These are phyloP conservation scores for Drosophila leontia DNA, from an alignment of 1,140 invertebrate genomes.

Conservation along the genomic window DNA sequence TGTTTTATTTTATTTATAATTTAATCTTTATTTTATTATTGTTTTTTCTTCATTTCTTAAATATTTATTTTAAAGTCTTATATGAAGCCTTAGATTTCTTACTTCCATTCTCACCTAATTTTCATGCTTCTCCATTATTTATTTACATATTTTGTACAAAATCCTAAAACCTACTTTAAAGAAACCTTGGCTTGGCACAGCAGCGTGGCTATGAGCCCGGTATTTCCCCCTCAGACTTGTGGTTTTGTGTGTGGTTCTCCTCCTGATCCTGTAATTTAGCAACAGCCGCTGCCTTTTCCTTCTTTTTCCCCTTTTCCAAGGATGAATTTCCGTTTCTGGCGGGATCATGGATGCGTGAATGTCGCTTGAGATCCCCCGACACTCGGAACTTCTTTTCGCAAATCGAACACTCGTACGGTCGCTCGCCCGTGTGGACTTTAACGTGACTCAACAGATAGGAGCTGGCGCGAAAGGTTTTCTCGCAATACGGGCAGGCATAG, in stretches of 20 bases:
- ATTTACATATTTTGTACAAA: conserved; percentile 25
- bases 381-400: conserved; percentile 94
- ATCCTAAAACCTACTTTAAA: conserved; percentile 23
- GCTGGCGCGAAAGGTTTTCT: conserved; percentile 93
- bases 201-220: conserved; percentile 63
- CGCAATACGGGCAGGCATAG: conserved; percentile 94
- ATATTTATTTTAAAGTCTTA: conserved; percentile 5
- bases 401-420: conserved; percentile 91
- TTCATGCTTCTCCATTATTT: neutral
- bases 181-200: conserved; percentile 73
- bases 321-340: neutral
- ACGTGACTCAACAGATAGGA: conserved; percentile 94
- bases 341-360: conserved; percentile 91
- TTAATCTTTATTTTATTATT: no score
- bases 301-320: conserved; percentile 7
- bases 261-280: conserved; percentile 40
- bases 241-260: conserved; percentile 12
- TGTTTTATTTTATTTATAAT: no score
- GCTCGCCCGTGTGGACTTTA: conserved; percentile 95
- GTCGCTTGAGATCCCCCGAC: conserved; percentile 94
- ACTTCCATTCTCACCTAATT: neutral
- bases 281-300: conserved; percentile 1
- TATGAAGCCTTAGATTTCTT: conserved; percentile 3
- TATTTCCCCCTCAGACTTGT: conserved; percentile 73
- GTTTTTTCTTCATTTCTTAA: neutral